Evolutionary conservation across 2,888 invertebrate genomes (phyloP), one percentile per base, ranked within the genome.

Genomic region (Chouioia cunea): DNA sequence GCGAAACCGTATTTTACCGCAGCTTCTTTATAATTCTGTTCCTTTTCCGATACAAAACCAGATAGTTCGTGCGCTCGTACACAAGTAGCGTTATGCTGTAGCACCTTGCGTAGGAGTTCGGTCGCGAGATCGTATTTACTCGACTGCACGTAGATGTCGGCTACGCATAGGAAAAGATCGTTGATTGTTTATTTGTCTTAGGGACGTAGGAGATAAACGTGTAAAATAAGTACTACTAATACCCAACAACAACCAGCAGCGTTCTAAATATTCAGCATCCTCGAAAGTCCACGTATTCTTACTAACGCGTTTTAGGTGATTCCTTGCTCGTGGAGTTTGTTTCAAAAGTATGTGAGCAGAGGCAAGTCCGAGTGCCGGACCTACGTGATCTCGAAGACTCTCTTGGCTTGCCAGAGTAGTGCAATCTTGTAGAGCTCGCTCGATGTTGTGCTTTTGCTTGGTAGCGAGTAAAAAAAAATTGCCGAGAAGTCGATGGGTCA

Each of bases 231-330:
- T 27, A 47, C 2, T 22, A 27, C 14, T 48, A 27, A 4, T 54
- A 73, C 71, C 93, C 18, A 98, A 87, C 56, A 98, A 88, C 8
- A 99, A 84, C 99, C 99, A 99, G 84, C 97, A 95, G 73, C 95
- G 91, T 87, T 99, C 99, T 71, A 99, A 87, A 79, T 97, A 97
- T 80, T 98, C 97, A 0, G 97, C 97, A 79, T 97, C 97, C 83
- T 97, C 97, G 77, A 97, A 95, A 15, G 93, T 96, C 98, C 98
- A 99, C 0, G 89, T 87, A 63, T 92, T 91, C 76, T 95, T 94
- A 0, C 93, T 90, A 18, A 98, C 91, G 36, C 96, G 88, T 85
- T 99, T 99, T 63, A 99, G 85, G 78, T 97, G 95, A 83, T 96
- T 97, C 79, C 97, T 92, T 0, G 98, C 97, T 62, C 97, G 89